Evolutionary conservation across 1,140 invertebrate genomes (phyloP), one percentile per base, ranked within the genome.

Genomic region (Coelopa frigida): DNA sequence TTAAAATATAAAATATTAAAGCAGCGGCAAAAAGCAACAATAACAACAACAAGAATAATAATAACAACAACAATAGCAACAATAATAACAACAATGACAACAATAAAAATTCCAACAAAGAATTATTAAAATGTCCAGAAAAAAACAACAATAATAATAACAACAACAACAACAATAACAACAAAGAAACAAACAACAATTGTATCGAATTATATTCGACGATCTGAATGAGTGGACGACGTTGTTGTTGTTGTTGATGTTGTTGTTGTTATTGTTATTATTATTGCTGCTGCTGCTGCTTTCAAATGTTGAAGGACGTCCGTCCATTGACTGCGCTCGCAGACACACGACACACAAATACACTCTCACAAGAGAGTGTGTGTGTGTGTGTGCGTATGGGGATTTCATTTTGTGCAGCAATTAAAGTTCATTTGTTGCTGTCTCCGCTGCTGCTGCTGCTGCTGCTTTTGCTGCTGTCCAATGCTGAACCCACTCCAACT

Each of bases 401-500:
- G n/a, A n/a, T n/a, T n/a, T n/a, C n/a, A n/a, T n/a, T n/a, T n/a
- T n/a, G n/a, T n/a, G n/a, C n/a, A n/a, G n/a, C n/a, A 42, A 42
- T n/a, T n/a, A 23, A 15, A 27, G 14, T 29, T 29, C 17, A 20
- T 42, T 42, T 27, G 40, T 29, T 42, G 32, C 40, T 42, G 40
- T 42, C 29, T 24, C 22, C 26, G 37, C 26, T 39, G 37, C 37
- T 14, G 4, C 1, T 17, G 6, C 2, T 41, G 14, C 14, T 41
- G 5, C 4, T 24, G 14, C 37, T 24, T 20, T 14, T n/a, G 38
- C 23, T 24, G 29, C 0, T 3, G n/a, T 11, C 39, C 39, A 41
- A 41, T 41, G 39, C 39, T 41, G 39, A 41, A 27, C 31, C 26
- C 26, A 41, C 23, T 41, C 31, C 31, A 41, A 41, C 39, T 27